Evolutionary conservation across 2,888 invertebrate species (phyloP).

Genomic region (Dryobotodes eremita): DNA sequence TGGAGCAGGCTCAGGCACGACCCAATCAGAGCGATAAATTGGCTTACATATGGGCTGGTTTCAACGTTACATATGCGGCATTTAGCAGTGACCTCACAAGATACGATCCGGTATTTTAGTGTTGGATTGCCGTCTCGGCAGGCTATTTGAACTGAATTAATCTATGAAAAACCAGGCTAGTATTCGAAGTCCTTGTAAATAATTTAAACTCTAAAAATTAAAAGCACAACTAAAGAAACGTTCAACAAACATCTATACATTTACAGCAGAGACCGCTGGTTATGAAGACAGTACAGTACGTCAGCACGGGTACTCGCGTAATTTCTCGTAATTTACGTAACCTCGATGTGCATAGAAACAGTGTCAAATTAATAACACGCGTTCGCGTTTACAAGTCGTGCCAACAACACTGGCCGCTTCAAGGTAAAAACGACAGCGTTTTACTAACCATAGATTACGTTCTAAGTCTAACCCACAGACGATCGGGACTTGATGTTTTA

Average conservation of each 20-base stretch:
- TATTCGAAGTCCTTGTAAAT: neutral
- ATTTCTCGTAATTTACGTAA: constrained; percentile 59
- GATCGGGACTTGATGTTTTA: neutral
- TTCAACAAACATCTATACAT: constrained; percentile 3
- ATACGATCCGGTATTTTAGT: neutral
- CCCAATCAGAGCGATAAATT: constrained; percentile 25
- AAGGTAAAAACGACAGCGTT: constrained; percentile 43
- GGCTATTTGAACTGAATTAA: neutral
- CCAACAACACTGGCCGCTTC: constrained; percentile 36
- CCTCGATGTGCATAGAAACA: constrained; percentile 65
- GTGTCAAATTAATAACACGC: constrained; percentile 74
- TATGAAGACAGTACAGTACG: constrained; percentile 23
- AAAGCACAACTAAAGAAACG: constrained; percentile 5
- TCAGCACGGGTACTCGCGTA: constrained; percentile 36
- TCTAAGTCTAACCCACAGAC: neutral
- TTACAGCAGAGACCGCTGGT: constrained; percentile 17
- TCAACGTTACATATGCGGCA: neutral
- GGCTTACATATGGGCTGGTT: neutral
- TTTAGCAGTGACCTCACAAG: neutral
- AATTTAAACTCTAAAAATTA: neutral
- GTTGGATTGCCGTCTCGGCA: neutral
- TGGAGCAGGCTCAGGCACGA: neutral
- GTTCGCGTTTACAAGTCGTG: constrained; percentile 61
- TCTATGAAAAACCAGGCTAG: neutral
- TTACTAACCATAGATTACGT: neutral